phyloP scores from a whole-genome alignment of 1,140 invertebrate genomes.

The Drosophila biarmipes region DNA sequence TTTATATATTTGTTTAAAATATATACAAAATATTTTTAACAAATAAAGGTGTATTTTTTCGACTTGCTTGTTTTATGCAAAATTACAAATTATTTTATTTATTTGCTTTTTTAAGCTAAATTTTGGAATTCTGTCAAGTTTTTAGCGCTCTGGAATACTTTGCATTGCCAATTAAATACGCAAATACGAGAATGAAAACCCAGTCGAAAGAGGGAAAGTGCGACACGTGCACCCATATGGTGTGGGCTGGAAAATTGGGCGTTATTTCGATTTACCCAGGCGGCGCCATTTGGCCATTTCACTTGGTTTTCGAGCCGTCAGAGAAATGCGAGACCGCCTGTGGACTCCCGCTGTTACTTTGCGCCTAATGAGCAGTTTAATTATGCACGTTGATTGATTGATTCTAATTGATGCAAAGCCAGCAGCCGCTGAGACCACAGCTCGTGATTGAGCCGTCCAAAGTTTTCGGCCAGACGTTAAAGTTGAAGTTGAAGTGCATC shows the following conservation, averaged over 20 bases:
- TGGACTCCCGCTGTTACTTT: constrained; percentile 27
- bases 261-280: constrained; percentile 33
- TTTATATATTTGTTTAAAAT: too few relatives aligned
- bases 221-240: constrained; percentile 14
- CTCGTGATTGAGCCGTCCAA: constrained; percentile 12
- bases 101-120: too few relatives aligned
- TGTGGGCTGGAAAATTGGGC: background rate
- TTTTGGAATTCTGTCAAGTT: too few relatives aligned
- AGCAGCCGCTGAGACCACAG: background rate
- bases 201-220: background rate
- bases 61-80: too few relatives aligned
- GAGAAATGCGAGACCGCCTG: constrained; percentile 25
- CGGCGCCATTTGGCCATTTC: constrained; percentile 3
- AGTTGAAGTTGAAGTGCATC: background rate
- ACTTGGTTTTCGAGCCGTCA: constrained; percentile 9
- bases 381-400: constrained; percentile 76
- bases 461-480: background rate
- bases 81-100: too few relatives aligned
- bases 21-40: too few relatives aligned
- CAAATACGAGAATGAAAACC: constrained; percentile 20
- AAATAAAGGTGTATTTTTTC: too few relatives aligned
- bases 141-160: too few relatives aligned
- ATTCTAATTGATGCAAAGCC: constrained; percentile 56
- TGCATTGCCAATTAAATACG: constrained; percentile 26
- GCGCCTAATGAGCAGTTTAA: constrained; percentile 72